Conservation (phyloP, 2,113 vertebrate species). For the Gadus macrocephalus region DNA sequence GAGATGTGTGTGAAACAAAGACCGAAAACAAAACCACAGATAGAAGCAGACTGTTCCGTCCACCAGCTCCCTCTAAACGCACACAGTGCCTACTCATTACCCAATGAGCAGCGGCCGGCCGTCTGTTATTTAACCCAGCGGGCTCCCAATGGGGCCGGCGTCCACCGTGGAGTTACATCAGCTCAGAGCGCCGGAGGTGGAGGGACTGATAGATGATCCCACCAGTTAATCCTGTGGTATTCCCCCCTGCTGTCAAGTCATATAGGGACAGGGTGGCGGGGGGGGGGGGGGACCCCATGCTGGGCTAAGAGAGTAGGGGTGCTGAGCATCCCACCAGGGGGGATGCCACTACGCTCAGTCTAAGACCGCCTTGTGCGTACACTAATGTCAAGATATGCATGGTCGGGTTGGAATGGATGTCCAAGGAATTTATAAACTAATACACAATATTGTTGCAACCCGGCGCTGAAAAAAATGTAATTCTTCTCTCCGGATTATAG, state of each 20-base stretch:
- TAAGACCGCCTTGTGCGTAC: no score
- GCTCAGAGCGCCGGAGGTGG: conserved; percentile 9
- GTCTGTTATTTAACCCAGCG: conserved; percentile 50
- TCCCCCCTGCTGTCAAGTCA: conserved; percentile 46
- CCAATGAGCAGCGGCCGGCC: conserved; percentile 26
- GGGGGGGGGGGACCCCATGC: not conserved
- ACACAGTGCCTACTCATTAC: conserved; percentile 32
- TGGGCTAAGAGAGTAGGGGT: no score
- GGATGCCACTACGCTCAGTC: no score
- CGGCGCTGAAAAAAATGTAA: no score
- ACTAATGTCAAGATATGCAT: no score
- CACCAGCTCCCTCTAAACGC: conserved; percentile 43
- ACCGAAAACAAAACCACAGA: no score
- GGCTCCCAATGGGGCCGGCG: conserved; percentile 29
- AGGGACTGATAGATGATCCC: conserved; percentile 25
- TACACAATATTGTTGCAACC: no score
- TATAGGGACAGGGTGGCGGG: conserved; percentile 25
- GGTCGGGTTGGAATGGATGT: no score
- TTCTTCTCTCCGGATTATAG: no score
- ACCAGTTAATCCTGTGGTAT: conserved; percentile 57
- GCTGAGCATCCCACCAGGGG: no score
- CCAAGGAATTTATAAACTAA: no score
- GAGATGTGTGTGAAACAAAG: not conserved
- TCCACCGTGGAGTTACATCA: conserved; percentile 41
- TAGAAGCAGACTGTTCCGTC: not conserved